Evolutionary conservation across 2,113 vertebrate genomes (phyloP).

Genomic region (Pontoporia blainvillei): DNA sequence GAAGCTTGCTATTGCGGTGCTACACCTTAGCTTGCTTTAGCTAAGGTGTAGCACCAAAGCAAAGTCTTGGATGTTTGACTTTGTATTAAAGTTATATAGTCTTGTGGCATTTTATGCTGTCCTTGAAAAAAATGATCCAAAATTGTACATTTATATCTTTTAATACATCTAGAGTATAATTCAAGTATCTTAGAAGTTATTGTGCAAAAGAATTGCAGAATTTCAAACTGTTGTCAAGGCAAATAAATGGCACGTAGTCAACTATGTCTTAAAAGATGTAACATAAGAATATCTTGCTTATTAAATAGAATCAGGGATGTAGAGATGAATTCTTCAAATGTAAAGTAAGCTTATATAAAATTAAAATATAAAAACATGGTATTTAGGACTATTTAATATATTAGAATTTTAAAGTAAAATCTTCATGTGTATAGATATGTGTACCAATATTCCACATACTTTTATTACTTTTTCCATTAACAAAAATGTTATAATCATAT

Average conservation of each 20-base stretch:
- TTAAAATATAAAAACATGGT: not conserved
- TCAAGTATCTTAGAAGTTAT: conserved; percentile 9
- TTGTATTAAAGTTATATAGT: not conserved
- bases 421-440: not conserved
- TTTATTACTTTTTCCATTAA: not conserved
- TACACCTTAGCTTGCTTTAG: not conserved
- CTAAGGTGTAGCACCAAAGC: no score
- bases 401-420: not conserved
- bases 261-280: not conserved
- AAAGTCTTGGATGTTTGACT: not conserved
- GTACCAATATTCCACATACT: not conserved
- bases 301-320: not conserved
- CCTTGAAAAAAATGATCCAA: conserved; percentile 13
- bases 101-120: not conserved
- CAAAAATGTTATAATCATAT: not conserved
- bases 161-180: not conserved
- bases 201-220: not conserved
- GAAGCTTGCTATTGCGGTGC: not conserved
- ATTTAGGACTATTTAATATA: not conserved
- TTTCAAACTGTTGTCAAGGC: not conserved
- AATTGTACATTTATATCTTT: not conserved
- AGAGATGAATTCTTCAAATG: not conserved
- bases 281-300: not conserved
- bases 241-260: not conserved
- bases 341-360: not conserved